Evolutionary conservation across 1,140 invertebrate genomes (phyloP).

Genomic region (Cydia strobilella): DNA sequence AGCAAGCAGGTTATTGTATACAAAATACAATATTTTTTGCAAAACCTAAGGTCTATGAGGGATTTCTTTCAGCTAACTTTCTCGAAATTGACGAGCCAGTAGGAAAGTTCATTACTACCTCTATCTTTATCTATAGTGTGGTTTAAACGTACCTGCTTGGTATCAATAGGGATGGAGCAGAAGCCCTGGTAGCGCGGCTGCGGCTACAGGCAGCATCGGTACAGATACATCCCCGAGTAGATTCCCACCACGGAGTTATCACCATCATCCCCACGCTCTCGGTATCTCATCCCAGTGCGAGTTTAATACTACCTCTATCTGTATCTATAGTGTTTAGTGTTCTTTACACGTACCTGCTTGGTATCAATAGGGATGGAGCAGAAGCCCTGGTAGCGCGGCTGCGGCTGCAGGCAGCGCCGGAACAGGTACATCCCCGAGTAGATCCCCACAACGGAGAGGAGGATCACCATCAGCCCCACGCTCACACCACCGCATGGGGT

Average conservation of each 20-base stretch:
- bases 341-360: constrained; percentile 43
- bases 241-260: constrained; percentile 87
- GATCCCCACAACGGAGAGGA: constrained; percentile 88
- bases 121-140: background rate
- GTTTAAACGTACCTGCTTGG: constrained; percentile 47
- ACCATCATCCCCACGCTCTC: constrained; percentile 84
- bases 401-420: constrained; percentile 84
- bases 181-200: constrained; percentile 83
- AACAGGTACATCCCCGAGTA: constrained; percentile 89
- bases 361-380: constrained; percentile 84
- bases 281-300: no score
- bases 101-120: background rate
- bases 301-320: no score
- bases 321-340: no score
- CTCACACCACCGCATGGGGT: constrained; percentile 35
- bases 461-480: constrained; percentile 85
- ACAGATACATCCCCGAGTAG: constrained; percentile 88
- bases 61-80: no score
- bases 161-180: constrained; percentile 84
- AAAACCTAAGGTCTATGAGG: no score
- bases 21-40: no score
- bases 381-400: constrained; percentile 83
- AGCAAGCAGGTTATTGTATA: no score
- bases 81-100: no score
- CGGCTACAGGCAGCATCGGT: constrained; percentile 85